Percentiles rank a stretch among this genome's conserved stretches.
Conservation (phyloP, 2,888 invertebrate species). For the Rosalia funebris region DNA sequence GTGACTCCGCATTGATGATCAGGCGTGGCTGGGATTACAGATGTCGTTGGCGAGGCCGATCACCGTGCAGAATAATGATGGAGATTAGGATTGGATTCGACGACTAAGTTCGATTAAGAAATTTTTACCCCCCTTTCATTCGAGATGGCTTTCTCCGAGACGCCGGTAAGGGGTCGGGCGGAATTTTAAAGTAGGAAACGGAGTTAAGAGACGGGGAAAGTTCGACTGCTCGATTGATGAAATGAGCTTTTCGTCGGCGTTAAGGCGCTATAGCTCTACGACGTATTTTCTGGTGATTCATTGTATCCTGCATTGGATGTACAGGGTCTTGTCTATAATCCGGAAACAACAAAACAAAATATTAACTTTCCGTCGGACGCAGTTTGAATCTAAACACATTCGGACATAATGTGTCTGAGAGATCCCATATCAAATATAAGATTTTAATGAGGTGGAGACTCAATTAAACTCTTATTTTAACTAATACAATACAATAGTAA, state of each 20-base stretch:
- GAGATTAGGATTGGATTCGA: slow-evolving; percentile 47
- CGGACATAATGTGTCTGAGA: no score
- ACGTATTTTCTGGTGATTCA: background rate
- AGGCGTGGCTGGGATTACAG: slow-evolving; percentile 47
- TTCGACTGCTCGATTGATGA: slow-evolving; percentile 3
- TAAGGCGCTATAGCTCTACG: background rate
- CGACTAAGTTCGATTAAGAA: slow-evolving; percentile 45
- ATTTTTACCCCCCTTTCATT: slow-evolving; percentile 42
- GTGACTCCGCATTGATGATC: slow-evolving; percentile 47
- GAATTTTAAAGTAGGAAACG: slow-evolving; percentile 35
- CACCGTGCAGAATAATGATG: slow-evolving; percentile 45
- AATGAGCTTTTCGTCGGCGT: slow-evolving; percentile 7
- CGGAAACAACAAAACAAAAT: no score
- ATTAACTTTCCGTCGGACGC: no score
- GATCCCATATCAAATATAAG: no score
- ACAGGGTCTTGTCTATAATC: no score
- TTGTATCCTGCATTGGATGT: no score
- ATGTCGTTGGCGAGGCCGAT: slow-evolving; percentile 42
- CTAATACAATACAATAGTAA: no score
- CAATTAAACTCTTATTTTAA: no score
- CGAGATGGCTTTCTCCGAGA: slow-evolving; percentile 28
- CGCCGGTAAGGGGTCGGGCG: slow-evolving; percentile 2
- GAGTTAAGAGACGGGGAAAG: slow-evolving; percentile 2
- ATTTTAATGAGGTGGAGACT: no score
- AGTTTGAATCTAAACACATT: no score